phyloP scores from a whole-genome alignment of 2,113 vertebrate species.

The Pholis gunnellus region DNA sequence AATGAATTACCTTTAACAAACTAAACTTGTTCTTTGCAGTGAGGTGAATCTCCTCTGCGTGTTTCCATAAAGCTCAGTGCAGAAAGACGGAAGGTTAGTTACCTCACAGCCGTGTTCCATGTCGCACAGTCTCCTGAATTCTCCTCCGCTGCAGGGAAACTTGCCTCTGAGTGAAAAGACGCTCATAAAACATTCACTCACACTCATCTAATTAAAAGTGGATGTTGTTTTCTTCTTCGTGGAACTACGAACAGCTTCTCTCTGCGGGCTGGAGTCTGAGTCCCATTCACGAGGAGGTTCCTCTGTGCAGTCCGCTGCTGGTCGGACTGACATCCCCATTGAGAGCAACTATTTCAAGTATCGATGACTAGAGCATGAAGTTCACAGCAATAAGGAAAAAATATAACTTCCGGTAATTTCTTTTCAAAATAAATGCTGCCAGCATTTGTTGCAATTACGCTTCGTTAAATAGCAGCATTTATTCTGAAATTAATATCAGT shows the following conservation, averaged over 20 bases:
- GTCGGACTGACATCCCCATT: slow-evolving; percentile 52
- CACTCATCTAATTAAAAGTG: not conserved
- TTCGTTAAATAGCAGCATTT: not conserved
- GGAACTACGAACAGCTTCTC: not conserved
- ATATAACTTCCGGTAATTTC: rapidly evolving
- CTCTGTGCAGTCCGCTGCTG: not conserved
- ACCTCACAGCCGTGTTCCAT: slow-evolving; percentile 69
- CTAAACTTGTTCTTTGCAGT: not conserved
- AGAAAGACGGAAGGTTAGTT: slow-evolving; percentile 7
- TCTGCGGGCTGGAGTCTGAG: slow-evolving; percentile 36
- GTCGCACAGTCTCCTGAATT: not conserved
- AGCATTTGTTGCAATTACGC: not conserved
- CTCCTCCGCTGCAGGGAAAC: slow-evolving; percentile 7
- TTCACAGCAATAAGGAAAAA: rapidly evolving
- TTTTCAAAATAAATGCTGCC: slow-evolving; percentile 52
- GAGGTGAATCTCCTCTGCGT: not conserved
- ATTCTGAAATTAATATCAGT: slow-evolving; percentile 18
- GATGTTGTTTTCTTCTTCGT: not conserved
- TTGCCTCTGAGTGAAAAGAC: not conserved
- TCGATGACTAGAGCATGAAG: slow-evolving; percentile 5
- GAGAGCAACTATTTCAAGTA: slow-evolving; percentile 21
- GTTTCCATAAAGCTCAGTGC: not conserved
- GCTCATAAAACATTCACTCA: not conserved
- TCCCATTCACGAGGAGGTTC: slow-evolving; percentile 61
- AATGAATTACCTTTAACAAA: not conserved